A percentile compares a stretch with the other conserved stretches of the same genome.
Evolutionary conservation across 2,888 invertebrate genomes (phyloP).

Genomic region (Ganaspis brasiliensis): DNA sequence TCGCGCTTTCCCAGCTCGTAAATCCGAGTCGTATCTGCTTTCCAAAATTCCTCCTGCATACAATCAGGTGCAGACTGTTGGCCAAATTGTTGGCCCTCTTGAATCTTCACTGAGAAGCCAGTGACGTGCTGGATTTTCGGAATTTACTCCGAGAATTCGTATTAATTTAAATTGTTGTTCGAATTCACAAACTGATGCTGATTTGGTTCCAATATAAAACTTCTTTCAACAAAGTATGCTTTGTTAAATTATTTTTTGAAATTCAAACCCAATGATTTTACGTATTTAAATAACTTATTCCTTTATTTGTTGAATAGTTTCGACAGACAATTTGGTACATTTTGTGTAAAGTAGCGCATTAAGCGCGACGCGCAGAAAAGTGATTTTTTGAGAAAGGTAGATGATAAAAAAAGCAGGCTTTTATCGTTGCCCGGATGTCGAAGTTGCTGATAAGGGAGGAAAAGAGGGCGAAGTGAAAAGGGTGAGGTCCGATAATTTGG

Average conservation of each 20-base stretch:
- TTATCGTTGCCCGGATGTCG: conserved; percentile 22
- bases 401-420: conserved; percentile 5
- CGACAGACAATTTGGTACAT: no score
- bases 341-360: no score
- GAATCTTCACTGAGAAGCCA: conserved; percentile 11
- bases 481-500: conserved; percentile 47
- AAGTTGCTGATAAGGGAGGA: conserved; percentile 25
- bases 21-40: conserved; percentile 12
- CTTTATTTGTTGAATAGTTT: no score
- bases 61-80: neutral
- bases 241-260: no score
- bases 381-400: neutral
- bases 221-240: no score
- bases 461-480: neutral
- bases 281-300: no score
- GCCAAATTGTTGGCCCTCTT: conserved; percentile 10
- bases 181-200: no score
- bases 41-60: conserved; percentile 5
- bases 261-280: no score
- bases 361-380: no score
- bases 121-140: conserved; percentile 8
- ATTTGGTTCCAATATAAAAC: no score
- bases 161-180: conserved; percentile 25
- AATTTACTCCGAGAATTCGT: neutral
- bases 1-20: conserved; percentile 6